Percentiles rank a stretch among this genome's conserved stretches.
phyloP scores from a whole-genome alignment of 2,797 vertebrate genomes.

The Iguana delicatissima region DNA sequence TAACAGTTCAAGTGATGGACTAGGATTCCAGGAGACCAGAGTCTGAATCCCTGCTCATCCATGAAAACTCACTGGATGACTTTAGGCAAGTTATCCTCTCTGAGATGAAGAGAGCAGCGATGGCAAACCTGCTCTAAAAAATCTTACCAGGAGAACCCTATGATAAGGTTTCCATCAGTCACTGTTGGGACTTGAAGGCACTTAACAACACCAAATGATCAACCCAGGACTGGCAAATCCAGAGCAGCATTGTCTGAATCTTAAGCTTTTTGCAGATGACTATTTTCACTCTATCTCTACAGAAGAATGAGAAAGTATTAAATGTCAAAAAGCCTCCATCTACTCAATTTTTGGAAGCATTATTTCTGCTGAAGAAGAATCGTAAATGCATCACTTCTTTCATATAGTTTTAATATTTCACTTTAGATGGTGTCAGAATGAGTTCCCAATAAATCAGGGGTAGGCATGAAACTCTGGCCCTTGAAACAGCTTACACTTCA shows the following conservation, averaged over 20 bases:
- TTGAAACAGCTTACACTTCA: background rate
- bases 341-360: conserved; percentile 15
- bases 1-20: no score
- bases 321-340: conserved; percentile 29
- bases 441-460: background rate
- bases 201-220: background rate
- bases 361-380: fast-evolving
- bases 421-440: conserved; percentile 18
- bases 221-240: background rate
- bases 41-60: no score
- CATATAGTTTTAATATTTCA: background rate
- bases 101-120: no score
- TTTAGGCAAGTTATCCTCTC: no score
- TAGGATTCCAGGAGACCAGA: no score
- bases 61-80: no score
- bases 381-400: background rate
- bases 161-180: no score
- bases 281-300: background rate
- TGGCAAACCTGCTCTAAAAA: no score
- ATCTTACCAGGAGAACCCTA: no score
- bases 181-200: no score
- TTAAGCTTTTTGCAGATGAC: background rate
- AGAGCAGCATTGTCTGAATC: background rate
- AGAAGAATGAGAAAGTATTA: conserved; percentile 40
- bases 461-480: background rate